These are phyloP conservation scores for Poliocrania exsul DNA, from an alignment of 2,797 vertebrate species.

Conservation along the genomic window DNA sequence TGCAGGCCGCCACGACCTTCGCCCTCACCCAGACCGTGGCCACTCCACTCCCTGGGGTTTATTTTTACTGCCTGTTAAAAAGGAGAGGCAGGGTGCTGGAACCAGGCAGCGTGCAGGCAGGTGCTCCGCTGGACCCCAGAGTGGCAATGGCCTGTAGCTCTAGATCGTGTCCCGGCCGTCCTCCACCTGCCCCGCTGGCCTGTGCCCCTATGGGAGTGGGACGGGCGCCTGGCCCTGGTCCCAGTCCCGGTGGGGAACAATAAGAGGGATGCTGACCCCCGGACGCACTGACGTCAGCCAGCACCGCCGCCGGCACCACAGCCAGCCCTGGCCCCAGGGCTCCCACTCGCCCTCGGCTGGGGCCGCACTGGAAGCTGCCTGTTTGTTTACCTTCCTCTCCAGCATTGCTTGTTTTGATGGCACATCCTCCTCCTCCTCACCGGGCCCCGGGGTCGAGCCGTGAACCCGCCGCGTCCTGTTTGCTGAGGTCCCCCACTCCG, in stretches of 20 bases:
- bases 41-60: neutral
- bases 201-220: neutral
- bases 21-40: neutral
- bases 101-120: neutral
- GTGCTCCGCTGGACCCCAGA: fast-evolving
- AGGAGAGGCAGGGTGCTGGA: neutral
- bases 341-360: slow-evolving; percentile 34
- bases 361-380: slow-evolving; percentile 43
- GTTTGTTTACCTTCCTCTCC: slow-evolving; percentile 82
- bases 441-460: slow-evolving; percentile 67
- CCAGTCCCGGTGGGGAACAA: slow-evolving; percentile 54
- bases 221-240: neutral
- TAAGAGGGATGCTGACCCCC: slow-evolving; percentile 50
- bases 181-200: slow-evolving; percentile 29
- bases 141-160: fast-evolving
- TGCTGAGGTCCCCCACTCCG: slow-evolving; percentile 53
- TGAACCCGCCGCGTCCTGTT: slow-evolving; percentile 80
- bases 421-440: slow-evolving; percentile 77
- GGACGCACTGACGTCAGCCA: slow-evolving; percentile 43
- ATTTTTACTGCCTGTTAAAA: slow-evolving; percentile 22
- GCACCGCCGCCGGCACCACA: neutral
- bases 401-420: slow-evolving; percentile 81
- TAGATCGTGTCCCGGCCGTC: fast-evolving
- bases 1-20: neutral
- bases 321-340: neutral